Base-by-base conservation (phyloP, 1,140 invertebrate species). In the Drosophila saltans region DNA sequence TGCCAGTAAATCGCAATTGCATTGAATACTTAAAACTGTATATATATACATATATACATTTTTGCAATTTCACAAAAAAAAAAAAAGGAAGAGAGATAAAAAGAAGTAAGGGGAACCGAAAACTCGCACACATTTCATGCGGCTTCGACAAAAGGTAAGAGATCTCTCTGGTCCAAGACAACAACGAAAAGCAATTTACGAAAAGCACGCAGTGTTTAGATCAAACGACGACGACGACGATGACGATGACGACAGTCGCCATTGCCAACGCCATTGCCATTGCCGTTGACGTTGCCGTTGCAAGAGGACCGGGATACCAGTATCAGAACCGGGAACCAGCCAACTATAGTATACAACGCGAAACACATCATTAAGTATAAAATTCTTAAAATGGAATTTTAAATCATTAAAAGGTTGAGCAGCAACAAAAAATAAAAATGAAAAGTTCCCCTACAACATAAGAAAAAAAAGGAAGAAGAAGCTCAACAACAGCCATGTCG, bases 331-430 rank as follows among this genome's bases (percentile, higher is more conserved):
- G 63, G 16, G 55, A 56, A 40, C 43, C 28, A 62, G 5, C 75
- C 75, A 62, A 68, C 66, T 74, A 90, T 86, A 73, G 75, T 80
- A 91, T 91, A 88, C 82, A 91, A 81, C 81, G 85, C 80, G 81
- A 92, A 92, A 92, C 91, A 92, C 91, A 92, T 92, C 91, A 92
- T 92, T 92, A 92, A 92, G 90, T 92, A 92, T 91, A 92, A 92
- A 92, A 92, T 92, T 92, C 91, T 92, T 90, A 92, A 92, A 92
- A 92, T 92, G 91, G 91, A 92, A 92, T 92, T 92, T 92, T 92
- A 92, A 92, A 92, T 92, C 91, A 92, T 92, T 92, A 92, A 91
- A 91, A 78, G 73, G 83, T 83, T 82, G 74, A 70, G 59, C 75
- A 70, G 80, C 52, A 48, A 66, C 39, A 55, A 63, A 43, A 21